Evolutionary conservation across 2,113 vertebrate species (phyloP), one percentile per base, ranked within the genome.

Genomic region (Limnothrissa miodon): DNA sequence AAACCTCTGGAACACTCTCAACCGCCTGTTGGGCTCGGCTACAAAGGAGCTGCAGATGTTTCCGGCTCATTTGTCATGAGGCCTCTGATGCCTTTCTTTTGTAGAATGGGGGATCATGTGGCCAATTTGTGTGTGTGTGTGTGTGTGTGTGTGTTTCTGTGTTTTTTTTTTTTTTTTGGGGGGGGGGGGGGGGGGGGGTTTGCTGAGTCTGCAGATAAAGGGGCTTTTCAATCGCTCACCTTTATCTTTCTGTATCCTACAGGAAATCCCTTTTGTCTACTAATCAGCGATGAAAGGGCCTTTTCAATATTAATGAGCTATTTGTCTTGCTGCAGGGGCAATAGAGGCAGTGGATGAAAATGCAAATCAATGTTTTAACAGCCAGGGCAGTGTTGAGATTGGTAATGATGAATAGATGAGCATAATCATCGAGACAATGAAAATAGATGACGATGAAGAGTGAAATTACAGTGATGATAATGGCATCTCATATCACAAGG

Each of bases 291-390:
- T 81, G 39, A 80, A 79, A 84, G 51, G n/a, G 2, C 36, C 66
- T 78, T 84, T 83, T 82, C 56, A 85, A 85, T 48, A 81, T 82
- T 81, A 87, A 85, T 82, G 56, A 83, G 83, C 45, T 82, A 81
- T 84, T 82, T 78, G 79, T 82, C 80, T 84, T 48, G 39, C 80
- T 85, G 78, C 70, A 85, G 56, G 80, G 62, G 48, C 78, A 45
- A 82, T 51, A 8, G 46, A 51, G 51, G 56, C 4, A 51, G 66
- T 84, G 66, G 79, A 70, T 85, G 25, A 62, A 83, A 84, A 79
- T 82, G 59, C 42, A 78, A 83, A 88, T 83, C 79, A 79, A 84
- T 83, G 78, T 85, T 62, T 70, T 85, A 81, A 80, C 81, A 82
- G 33, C 53, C n/a, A 86, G 80, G 25, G 45, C 79, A 81, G 78